Evolutionary conservation across 2,113 vertebrate genomes (phyloP).

Genomic region (Meleagris gallopavo): DNA sequence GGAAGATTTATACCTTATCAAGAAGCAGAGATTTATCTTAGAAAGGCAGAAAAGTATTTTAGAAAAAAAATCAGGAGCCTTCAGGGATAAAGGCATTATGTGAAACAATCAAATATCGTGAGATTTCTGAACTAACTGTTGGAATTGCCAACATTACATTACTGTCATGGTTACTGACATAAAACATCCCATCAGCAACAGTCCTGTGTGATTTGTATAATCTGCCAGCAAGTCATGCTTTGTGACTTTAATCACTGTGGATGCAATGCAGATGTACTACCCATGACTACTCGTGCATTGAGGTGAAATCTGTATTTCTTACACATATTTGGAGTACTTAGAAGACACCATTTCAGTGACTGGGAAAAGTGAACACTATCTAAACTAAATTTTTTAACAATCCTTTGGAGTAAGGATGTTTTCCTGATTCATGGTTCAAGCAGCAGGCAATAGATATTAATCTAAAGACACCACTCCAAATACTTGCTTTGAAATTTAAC

Average conservation of each 20-base stretch:
- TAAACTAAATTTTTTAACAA: constrained; percentile 5
- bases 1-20: neutral
- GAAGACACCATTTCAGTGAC: neutral
- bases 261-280: neutral
- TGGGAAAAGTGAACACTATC: neutral
- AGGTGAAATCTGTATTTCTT: neutral
- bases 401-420: neutral
- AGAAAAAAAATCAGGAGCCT: neutral
- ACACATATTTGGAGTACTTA: neutral
- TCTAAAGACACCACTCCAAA: neutral
- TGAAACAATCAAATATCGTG: neutral
- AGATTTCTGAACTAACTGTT: neutral
- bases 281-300: neutral
- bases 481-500: neutral
- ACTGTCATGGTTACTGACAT: neutral
- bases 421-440: neutral
- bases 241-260: neutral
- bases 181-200: neutral
- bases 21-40: neutral
- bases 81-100: neutral
- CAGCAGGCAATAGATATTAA: neutral
- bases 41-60: neutral
- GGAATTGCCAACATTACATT: neutral
- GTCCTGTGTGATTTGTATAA: neutral
- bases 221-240: neutral